phyloP scores from a whole-genome alignment of 2,888 invertebrate species.

The Lepidocyrtinus sp. region DNA sequence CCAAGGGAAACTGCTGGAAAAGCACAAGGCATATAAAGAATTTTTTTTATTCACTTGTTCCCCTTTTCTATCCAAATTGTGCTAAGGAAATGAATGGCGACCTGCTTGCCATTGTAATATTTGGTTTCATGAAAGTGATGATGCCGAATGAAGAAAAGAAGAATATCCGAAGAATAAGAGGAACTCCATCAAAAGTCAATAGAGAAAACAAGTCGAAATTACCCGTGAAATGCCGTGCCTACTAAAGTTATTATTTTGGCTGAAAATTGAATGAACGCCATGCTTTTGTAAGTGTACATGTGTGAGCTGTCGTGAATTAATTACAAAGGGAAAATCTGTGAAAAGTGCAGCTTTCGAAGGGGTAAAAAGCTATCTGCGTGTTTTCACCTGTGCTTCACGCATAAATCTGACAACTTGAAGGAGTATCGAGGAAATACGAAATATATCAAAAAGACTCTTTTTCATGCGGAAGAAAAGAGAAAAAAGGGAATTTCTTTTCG shows the following conservation, averaged over 20 bases:
- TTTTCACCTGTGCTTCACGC: too few relatives aligned
- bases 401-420: too few relatives aligned
- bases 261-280: constrained; percentile 13
- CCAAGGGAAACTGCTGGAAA: background rate
- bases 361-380: background rate
- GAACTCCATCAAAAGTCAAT: constrained; percentile 17
- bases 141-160: constrained; percentile 21
- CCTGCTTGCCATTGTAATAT: constrained; percentile 51
- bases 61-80: background rate
- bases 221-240: constrained; percentile 46
- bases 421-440: too few relatives aligned
- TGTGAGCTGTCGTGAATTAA: constrained; percentile 31
- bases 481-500: background rate
- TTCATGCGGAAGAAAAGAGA: background rate
- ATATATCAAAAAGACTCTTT: too few relatives aligned
- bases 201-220: constrained; percentile 49
- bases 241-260: constrained; percentile 11
- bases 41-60: too few relatives aligned
- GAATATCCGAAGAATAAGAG: constrained; percentile 1
- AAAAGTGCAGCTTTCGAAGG: background rate
- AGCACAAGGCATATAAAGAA: background rate
- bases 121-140: constrained; percentile 41
- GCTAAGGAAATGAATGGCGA: constrained; percentile 53
- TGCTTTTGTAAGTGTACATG: constrained; percentile 6
- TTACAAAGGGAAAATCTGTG: constrained; percentile 16